phyloP scores from a whole-genome alignment of 2,797 vertebrate genomes.

The Coregonus ussuriensis region DNA sequence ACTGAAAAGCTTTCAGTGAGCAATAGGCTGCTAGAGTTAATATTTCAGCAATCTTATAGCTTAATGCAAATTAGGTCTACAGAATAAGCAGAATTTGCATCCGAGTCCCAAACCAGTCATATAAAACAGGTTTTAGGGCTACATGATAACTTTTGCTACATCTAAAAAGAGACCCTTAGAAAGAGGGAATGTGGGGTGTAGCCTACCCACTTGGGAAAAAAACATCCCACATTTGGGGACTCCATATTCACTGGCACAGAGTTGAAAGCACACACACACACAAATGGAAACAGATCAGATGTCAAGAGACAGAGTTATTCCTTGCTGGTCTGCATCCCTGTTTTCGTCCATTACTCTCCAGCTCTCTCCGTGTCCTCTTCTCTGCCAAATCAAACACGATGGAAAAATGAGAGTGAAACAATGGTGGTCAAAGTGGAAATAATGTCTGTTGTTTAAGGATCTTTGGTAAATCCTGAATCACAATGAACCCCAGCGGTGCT shows the following conservation, averaged over 20 bases:
- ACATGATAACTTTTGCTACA: neutral
- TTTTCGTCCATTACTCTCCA: conserved; percentile 52
- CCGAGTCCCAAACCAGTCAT: neutral
- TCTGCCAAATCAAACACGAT: conserved; percentile 57
- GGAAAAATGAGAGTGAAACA: conserved; percentile 36
- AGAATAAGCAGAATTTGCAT: neutral
- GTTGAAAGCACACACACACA: conserved; percentile 63
- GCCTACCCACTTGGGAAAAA: conserved; percentile 64
- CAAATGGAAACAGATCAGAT: conserved; percentile 80
- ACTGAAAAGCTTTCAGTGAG: neutral
- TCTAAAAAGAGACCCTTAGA: conserved; percentile 22
- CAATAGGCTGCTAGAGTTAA: neutral
- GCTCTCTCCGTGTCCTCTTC: conserved; percentile 30
- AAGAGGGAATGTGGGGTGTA: conserved; percentile 44
- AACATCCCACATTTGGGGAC: conserved; percentile 61
- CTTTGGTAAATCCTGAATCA: conserved; percentile 26
- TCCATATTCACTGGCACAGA: conserved; percentile 63
- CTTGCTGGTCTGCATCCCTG: conserved; percentile 39
- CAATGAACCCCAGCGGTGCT: conserved; percentile 18
- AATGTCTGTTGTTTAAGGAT: conserved; percentile 14
- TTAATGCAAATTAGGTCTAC: neutral
- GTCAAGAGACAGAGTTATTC: conserved; percentile 50
- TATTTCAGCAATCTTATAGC: neutral
- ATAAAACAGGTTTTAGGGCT: neutral
- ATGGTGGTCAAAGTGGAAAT: conserved; percentile 47